Base-by-base conservation (phyloP, 1,140 invertebrate species). In the Sogatella furcifera region DNA sequence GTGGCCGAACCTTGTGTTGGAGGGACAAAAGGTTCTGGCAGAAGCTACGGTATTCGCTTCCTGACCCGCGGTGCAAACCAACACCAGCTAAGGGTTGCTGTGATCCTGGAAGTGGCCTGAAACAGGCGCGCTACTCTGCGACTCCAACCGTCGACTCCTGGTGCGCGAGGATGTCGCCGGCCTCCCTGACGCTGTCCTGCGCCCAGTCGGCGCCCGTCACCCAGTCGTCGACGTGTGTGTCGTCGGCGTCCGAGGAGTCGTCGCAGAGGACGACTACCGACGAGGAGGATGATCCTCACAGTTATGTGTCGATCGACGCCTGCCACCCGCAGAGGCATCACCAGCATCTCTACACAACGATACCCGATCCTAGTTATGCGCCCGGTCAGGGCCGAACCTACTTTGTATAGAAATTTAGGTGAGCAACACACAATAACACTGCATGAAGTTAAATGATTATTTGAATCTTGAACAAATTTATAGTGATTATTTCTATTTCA, bases 11-110 rank as follows among this genome's bases (percentile, higher is more conserved):
- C 62, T 85, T 93, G 24, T 80, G 86, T 68, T 92, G 88, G 88
- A 87, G 88, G 56, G 89, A 92, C 67, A 86, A 84, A 66, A 81
- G 86, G 68, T 93, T 93, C 77, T 92, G 89, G 90, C 88, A 92
- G 68, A 93, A 93, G 74, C 77, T 95, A 65, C 82, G 86, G 68
- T 94, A 88, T 78, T 85, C 88, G 58, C 85, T 95, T 83, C 91
- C 91, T 19, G 89, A 92, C 71, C 77, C 78, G 31, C 63, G 64
- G 15, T 56, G 59, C 5, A 67, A 67, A n/a, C 58, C 43, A 9
- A 22, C 21, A 38, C 15, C 24, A 9, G 14, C 55, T 49, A 34
- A 19, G 44, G 56, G 57, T 58, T 49, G 55, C 41, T 22, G 21
- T 60, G 52, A 63, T 13, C 34, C 9, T 62, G 59, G 55, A 42